Conservation (phyloP, 2,113 vertebrate genomes). For the Chelonoidis abingdonii region DNA sequence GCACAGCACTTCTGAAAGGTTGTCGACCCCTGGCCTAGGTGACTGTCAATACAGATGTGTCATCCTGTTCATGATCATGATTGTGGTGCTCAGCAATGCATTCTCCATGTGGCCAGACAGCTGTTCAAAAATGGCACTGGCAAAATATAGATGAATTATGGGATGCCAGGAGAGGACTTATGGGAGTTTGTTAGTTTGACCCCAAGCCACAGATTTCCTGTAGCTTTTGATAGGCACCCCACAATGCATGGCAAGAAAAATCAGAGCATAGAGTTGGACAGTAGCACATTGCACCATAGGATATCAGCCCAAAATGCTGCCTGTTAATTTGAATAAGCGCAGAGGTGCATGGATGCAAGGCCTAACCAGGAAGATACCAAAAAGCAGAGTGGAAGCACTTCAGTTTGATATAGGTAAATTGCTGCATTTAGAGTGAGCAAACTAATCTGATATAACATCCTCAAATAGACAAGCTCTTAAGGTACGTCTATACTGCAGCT, state of each 20-base stretch:
- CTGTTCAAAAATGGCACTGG: fast-evolving
- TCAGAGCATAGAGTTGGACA: background rate
- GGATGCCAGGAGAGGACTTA: background rate
- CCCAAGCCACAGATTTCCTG: background rate
- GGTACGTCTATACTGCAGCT: background rate
- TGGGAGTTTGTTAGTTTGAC: background rate
- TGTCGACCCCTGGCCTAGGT: background rate
- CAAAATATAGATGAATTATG: fast-evolving
- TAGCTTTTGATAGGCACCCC: background rate
- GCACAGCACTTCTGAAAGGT: too few species aligned
- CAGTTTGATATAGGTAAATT: background rate
- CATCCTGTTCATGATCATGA: background rate
- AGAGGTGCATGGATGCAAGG: fast-evolving
- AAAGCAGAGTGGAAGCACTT: background rate
- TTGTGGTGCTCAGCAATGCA: fast-evolving
- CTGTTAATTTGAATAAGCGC: background rate
- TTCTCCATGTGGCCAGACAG: background rate
- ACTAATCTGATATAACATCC: background rate
- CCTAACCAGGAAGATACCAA: background rate
- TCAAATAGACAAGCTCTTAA: background rate
- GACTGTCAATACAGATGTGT: fast-evolving
- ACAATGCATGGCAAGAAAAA: fast-evolving
- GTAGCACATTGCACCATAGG: fast-evolving
- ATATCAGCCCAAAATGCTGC: fast-evolving
- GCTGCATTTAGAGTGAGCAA: background rate